Percentiles rank a stretch among this genome's conserved stretches.
These are phyloP conservation scores for Calypte anna DNA, from an alignment of 2,113 vertebrate genomes.

Conservation along the genomic window DNA sequence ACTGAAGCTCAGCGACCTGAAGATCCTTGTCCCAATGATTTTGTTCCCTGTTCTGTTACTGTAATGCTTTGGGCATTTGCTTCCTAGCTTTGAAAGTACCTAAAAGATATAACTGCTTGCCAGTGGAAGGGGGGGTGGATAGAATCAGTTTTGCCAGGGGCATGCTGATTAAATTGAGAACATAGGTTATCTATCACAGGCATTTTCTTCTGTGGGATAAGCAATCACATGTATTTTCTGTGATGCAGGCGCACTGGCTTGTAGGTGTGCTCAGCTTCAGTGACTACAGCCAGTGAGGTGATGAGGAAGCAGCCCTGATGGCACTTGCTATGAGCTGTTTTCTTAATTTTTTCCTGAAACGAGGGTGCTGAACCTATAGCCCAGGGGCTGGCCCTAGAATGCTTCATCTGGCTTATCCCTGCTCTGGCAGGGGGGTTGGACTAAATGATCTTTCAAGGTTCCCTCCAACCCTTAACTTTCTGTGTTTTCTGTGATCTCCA, in stretches of 20 bases:
- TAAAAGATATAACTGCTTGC: slow-evolving; percentile 17
- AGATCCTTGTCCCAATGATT: slow-evolving; percentile 57
- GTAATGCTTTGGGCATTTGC: slow-evolving; percentile 47
- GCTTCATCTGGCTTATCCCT: neutral
- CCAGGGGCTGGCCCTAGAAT: neutral
- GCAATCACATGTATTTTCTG: neutral
- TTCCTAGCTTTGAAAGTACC: slow-evolving; percentile 35
- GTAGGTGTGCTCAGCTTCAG: neutral
- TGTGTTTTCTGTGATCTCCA: neutral
- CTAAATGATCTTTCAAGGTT: no score
- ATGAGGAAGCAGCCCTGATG: neutral
- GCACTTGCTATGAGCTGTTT: neutral
- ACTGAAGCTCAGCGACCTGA: slow-evolving; percentile 59
- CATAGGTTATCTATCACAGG: slow-evolving; percentile 11
- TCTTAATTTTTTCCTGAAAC: neutral
- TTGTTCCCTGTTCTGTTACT: slow-evolving; percentile 6
- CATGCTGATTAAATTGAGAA: slow-evolving; percentile 22
- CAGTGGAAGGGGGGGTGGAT: neutral
- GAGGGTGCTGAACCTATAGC: neutral
- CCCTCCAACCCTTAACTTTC: no score
- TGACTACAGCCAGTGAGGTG: neutral
- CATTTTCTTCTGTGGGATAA: slow-evolving; percentile 18
- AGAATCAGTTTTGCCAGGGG: slow-evolving; percentile 37
- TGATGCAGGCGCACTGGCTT: neutral
- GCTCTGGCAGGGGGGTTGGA: no score